A percentile compares a stretch with the other conserved stretches of the same genome.
These are phyloP conservation scores for Amyelois transitella DNA, from an alignment of 1,140 invertebrate species.

Conservation along the genomic window DNA sequence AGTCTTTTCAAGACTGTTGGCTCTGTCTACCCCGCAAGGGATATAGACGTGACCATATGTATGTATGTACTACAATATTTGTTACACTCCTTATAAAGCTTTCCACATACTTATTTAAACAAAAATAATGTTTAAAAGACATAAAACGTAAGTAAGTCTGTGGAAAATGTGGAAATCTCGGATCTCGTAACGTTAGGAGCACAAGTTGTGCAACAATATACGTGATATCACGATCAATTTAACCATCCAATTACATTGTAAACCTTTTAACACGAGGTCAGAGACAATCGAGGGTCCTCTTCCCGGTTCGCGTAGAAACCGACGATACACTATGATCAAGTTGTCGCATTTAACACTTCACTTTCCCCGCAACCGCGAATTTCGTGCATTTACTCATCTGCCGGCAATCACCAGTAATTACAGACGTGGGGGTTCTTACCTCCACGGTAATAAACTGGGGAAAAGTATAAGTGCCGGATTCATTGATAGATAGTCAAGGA, in stretches of 20 bases:
- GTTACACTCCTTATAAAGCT: too few species aligned
- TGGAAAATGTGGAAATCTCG: not conserved
- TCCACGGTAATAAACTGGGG: slow-evolving; percentile 38
- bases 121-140: too few species aligned
- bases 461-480: slow-evolving; percentile 28
- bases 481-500: slow-evolving; percentile 57
- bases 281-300: slow-evolving; percentile 35
- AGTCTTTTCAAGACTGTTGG: too few species aligned
- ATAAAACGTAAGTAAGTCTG: too few species aligned
- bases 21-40: too few species aligned
- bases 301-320: slow-evolving; percentile 41
- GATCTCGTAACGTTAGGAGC: not conserved
- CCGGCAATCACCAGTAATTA: slow-evolving; percentile 60
- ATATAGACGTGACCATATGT: too few species aligned
- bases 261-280: slow-evolving; percentile 23
- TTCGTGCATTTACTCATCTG: slow-evolving; percentile 69
- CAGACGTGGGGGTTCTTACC: slow-evolving; percentile 38
- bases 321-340: slow-evolving; percentile 59
- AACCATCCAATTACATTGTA: slow-evolving; percentile 5
- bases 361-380: slow-evolving; percentile 62
- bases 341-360: slow-evolving; percentile 66
- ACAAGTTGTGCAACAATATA: slow-evolving; percentile 4
- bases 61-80: too few species aligned
- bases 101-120: too few species aligned
- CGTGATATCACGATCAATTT: slow-evolving; percentile 15